Conservation (phyloP, 2,797 vertebrate genomes). For the Parambassis ranga region DNA sequence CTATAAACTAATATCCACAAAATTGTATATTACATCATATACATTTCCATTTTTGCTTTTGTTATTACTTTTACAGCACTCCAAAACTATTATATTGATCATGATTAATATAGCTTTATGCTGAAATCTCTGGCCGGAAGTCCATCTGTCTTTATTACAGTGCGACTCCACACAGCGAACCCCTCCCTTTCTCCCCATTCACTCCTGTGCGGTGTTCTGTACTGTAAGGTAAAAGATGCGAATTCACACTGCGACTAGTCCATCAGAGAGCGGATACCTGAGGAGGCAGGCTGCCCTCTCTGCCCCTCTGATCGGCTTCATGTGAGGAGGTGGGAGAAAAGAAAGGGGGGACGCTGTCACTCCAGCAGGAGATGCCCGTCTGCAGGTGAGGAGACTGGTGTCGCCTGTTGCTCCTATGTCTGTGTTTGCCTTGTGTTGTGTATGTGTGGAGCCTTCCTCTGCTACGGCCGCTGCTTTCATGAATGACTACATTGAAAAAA, state of each 20-base stretch:
- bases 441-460: background rate
- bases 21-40: too few species aligned
- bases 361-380: background rate
- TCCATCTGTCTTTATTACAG: rapidly evolving
- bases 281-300: background rate
- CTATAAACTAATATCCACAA: too few species aligned
- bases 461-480: background rate
- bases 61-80: too few species aligned
- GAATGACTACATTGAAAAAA: background rate
- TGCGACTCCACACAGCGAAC: conserved; percentile 25
- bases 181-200: conserved; percentile 59
- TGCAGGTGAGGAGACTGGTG: conserved; percentile 62
- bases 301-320: background rate
- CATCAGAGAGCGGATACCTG: background rate
- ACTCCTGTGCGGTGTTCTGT: conserved; percentile 49
- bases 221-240: conserved; percentile 46
- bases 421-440: conserved; percentile 13
- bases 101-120: conserved; percentile 1
- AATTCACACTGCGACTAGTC: conserved; percentile 23
- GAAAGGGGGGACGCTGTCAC: too few species aligned
- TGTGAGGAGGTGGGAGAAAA: too few species aligned
- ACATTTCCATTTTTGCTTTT: too few species aligned
- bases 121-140: conserved; percentile 26
- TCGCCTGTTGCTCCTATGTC: conserved; percentile 68
- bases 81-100: rapidly evolving